These are phyloP conservation scores for Boulengeromyrus knoepffleri DNA, from an alignment of 2,113 vertebrate genomes.

Conservation along the genomic window DNA sequence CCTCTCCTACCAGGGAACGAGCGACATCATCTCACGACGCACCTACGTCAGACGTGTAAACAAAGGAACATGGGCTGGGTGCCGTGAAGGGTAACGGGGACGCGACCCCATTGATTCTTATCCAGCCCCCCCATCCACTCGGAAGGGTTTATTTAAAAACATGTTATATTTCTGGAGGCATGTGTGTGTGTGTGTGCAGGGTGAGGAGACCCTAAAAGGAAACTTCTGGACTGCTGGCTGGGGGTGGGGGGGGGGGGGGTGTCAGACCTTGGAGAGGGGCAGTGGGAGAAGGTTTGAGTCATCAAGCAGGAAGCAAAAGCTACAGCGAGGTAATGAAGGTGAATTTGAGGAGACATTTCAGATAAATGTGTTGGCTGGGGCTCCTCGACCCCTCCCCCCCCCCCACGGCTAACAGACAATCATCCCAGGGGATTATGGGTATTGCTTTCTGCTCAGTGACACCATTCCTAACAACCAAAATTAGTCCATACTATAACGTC, in stretches of 20 bases:
- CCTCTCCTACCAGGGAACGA: not conserved
- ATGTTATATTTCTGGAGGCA: not conserved
- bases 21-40: not conserved
- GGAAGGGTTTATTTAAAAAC: not conserved
- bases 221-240: not conserved
- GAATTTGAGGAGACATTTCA: not conserved
- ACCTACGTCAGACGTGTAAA: not conserved
- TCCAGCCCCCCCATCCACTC: not conserved
- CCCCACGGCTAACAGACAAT: not conserved
- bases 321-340: not conserved
- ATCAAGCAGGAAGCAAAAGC: not conserved
- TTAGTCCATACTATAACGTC: not conserved
- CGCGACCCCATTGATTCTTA: not conserved
- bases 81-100: not conserved
- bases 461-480: not conserved
- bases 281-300: not conserved
- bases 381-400: not conserved
- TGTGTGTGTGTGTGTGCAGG: not conserved
- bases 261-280: not conserved
- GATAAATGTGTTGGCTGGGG: not conserved
- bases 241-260: not conserved
- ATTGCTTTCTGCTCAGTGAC: not conserved
- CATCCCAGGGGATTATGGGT: not conserved
- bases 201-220: not conserved
- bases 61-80: not conserved